Evolutionary conservation across 2,888 invertebrate species (phyloP), one percentile per base, ranked within the genome.

Genomic region (Hipparchia sbordonii): DNA sequence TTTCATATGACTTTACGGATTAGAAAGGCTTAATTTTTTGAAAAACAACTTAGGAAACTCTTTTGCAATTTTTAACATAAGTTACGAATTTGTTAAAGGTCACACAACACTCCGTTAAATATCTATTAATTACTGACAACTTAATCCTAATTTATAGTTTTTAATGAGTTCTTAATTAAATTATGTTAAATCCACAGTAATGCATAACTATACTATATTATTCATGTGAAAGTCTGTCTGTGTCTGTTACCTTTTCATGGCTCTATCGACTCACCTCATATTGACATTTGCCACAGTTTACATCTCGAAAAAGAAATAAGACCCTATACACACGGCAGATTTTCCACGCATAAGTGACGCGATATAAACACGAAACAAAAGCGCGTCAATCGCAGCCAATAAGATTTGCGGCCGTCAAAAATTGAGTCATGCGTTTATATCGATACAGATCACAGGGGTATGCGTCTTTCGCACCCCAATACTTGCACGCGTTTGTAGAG

Each of bases 81-180:
- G 59, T n/a, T 45, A 61, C 61, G 45, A 61, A 45, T 45, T n/a
- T 46, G 62, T 60, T 48, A 62, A 62, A 62, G 62, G 62, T 48
- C 62, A 62, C 48, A 9, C 13, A 8, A 9, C 13, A 8, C 2
- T 8, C 13, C 46, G 48, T 62, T 62, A 62, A 48, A 46, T 46
- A 45, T 12, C 61, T n/a, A 46, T 46, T 61, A 61, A 61, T 61
- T 45, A 61, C 45, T 65, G 12, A 46, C 61, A 65, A 33, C 33
- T 65, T 65, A 63, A 65, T 65, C 48, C 63, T 52, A 3, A 65
- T 65, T 65, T 51, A 65, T 52, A 39, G 39, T 39, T 39, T 5
- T 5, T 39, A 39, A 39, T 39, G 39, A 39, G 39, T 39, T 10
- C 10, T 61, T 23, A 63, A 48, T 65, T 33, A 65, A 33, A 52